These are phyloP conservation scores for Sussaba pulchella DNA, from an alignment of 2,888 invertebrate species.

Conservation along the genomic window DNA sequence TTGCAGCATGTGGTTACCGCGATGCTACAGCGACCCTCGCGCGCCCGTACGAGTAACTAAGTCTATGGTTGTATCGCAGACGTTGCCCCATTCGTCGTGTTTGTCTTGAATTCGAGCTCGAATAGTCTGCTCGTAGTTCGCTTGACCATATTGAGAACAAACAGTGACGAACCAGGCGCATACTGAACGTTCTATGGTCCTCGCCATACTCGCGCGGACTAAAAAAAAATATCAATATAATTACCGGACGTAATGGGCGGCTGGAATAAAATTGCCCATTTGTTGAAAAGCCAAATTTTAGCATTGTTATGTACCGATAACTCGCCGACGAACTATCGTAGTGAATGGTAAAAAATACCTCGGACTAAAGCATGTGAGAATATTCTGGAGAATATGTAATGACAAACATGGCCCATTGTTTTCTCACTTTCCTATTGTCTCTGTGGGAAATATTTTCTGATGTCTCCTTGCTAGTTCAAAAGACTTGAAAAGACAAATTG, in stretches of 20 bases:
- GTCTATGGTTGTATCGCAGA: constrained; percentile 44
- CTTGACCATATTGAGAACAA: constrained; percentile 30
- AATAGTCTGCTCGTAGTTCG: constrained; percentile 10
- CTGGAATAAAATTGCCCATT: not conserved
- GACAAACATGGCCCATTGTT: no score
- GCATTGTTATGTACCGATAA: no score
- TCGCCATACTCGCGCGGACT: no score
- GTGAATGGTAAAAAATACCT: no score
- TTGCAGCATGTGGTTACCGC: constrained; percentile 81
- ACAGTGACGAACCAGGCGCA: not conserved
- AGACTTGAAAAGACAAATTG: no score
- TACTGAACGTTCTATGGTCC: not conserved
- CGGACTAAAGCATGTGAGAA: no score
- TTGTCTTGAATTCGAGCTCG: constrained; percentile 17
- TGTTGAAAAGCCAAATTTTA: no score
- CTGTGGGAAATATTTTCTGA: no score
- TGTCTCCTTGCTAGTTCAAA: no score
- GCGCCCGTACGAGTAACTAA: constrained; percentile 3
- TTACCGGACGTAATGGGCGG: not conserved
- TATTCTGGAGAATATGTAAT: no score
- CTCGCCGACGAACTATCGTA: no score
- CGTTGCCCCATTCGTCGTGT: constrained; percentile 60
- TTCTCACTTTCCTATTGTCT: no score
- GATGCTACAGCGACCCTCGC: constrained; percentile 51
- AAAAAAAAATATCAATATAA: not conserved